These are phyloP conservation scores for Nasonia vitripennis DNA, from an alignment of 1,140 invertebrate species.

Conservation along the genomic window DNA sequence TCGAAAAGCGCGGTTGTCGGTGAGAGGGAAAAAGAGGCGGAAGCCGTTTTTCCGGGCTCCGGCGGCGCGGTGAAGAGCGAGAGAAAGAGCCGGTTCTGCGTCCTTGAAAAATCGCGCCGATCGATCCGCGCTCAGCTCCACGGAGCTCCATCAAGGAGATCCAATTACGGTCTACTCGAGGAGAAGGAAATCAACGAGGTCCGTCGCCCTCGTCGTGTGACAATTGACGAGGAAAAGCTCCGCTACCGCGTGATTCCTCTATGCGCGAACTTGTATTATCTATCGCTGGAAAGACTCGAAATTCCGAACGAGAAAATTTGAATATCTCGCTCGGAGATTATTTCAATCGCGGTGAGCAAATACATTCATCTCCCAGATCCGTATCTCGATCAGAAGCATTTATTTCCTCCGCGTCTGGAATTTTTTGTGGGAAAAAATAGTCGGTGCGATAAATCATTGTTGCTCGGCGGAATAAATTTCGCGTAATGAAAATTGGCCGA, in stretches of 20 bases:
- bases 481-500: too few species aligned
- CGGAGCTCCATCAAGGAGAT: conserved; percentile 50
- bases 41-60: conserved; percentile 19
- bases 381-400: too few species aligned
- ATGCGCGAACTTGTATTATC: too few species aligned
- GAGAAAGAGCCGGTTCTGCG: conserved; percentile 45
- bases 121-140: conserved; percentile 49
- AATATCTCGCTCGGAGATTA: neutral
- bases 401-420: too few species aligned
- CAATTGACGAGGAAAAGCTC: conserved; percentile 41
- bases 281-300: too few species aligned
- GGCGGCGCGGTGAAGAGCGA: too few species aligned
- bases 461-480: too few species aligned
- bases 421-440: too few species aligned
- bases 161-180: conserved; percentile 57
- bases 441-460: too few species aligned
- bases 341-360: too few species aligned
- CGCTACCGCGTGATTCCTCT: neutral
- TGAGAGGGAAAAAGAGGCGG: conserved; percentile 20
- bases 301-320: neutral
- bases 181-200: conserved; percentile 44
- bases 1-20: neutral
- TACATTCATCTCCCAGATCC: too few species aligned
- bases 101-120: conserved; percentile 51
- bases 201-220: conserved; percentile 9